Base-by-base conservation (phyloP, 2,113 vertebrate species). In the Suricata suricatta region DNA sequence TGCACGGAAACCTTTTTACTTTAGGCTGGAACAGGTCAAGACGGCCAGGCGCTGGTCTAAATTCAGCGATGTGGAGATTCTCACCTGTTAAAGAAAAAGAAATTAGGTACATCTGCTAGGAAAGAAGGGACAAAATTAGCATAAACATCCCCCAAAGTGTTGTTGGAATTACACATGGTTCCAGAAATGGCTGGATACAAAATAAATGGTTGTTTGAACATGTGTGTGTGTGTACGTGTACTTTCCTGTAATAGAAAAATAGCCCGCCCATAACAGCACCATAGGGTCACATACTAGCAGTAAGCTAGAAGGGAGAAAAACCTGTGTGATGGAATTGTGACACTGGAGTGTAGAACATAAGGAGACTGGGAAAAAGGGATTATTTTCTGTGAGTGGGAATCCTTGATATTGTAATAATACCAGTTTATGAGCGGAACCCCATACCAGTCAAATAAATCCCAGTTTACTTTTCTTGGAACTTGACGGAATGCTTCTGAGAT, bases 191-290 rank as follows among this genome's bases (percentile, higher is more conserved):
- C 76, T 35, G n/a, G 17, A 12, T 23, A 31, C 66, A 31, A n/a
- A 41, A 6, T 21, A 44, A 15, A 7, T 16, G 86, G 44, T 12
- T 27, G 87, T 35, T 2, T 84, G 47, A 33, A 31, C 21, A 5
- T 12, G 52, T 9, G 25, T 27, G 0, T 4, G 52, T 9, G 25
- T 27, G 0, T 4, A 1, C 17, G 2, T 19, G 50, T 7, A 63
- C 33, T 21, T 68, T 64, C 9, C 54, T 5, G 23, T 81, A 3
- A 29, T 7, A 86, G 81, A 44, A 52, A n/a, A 7, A 7, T 7
- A 23, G 3, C 60, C 21, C 25, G 16, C 38, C 17, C 38, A 13
- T 27, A 19, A 21, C 1, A 13, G 47, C 29, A 44, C 11, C 14
- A 16, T 4, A 12, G 50, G 52, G 17, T 17, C 29, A 35, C 11